These are phyloP conservation scores for Creontiades dilutus DNA, from an alignment of 2,888 invertebrate genomes.

Conservation along the genomic window DNA sequence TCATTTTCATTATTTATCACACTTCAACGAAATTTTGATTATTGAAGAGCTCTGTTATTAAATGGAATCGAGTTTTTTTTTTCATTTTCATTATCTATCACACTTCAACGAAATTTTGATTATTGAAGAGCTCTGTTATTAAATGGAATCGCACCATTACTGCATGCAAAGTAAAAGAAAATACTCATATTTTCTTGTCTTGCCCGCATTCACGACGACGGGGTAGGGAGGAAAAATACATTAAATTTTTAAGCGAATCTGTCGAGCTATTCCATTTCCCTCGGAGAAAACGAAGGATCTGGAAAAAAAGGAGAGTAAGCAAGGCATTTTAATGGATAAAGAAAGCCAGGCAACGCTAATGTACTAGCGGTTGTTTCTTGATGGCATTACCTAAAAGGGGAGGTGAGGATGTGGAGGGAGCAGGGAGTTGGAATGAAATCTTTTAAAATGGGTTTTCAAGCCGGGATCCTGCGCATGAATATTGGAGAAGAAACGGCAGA, in stretches of 20 bases:
- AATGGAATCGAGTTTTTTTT: no score
- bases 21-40: no score
- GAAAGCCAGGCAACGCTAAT: conserved; percentile 63
- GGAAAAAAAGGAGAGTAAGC: conserved; percentile 34
- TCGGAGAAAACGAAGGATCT: conserved; percentile 1
- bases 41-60: no score
- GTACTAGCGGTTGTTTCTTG: conserved; percentile 68
- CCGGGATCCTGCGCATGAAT: conserved; percentile 66
- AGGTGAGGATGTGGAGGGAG: conserved; percentile 5
- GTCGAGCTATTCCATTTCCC: conserved; percentile 53
- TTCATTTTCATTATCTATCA: no score
- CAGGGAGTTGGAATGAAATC: conserved; percentile 64
- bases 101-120: no score
- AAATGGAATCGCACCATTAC: background rate
- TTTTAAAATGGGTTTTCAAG: conserved; percentile 71
- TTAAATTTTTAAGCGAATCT: conserved; percentile 58
- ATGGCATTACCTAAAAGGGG: conserved; percentile 62
- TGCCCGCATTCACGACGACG: background rate
- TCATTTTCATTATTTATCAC: no score
- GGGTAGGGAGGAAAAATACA: background rate
- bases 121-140: no score
- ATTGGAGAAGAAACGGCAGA: conserved; percentile 63
- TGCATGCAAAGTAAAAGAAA: background rate
- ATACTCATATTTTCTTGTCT: background rate
- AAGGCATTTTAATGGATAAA: conserved; percentile 64